A percentile compares a stretch with the other conserved stretches of the same genome.
phyloP scores from a whole-genome alignment of 2,113 vertebrate species.

The Gasterosteus aculeatus region DNA sequence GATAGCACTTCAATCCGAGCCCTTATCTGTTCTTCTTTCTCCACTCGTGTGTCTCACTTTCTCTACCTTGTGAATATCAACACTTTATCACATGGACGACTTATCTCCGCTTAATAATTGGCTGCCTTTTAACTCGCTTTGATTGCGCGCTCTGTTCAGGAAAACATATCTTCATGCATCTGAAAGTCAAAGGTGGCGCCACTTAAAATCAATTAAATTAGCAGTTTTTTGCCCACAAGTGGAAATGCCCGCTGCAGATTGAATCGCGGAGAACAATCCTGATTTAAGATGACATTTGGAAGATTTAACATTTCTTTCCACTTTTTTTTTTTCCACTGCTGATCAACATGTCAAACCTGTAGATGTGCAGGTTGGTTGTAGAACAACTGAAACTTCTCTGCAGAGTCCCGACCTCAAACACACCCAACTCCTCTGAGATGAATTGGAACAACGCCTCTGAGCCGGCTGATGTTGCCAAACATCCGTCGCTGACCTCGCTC shows the following conservation, averaged over 20 bases:
- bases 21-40: conserved; percentile 40
- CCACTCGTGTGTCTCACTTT: conserved; percentile 7
- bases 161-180: conserved; percentile 34
- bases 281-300: not conserved
- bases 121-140: conserved; percentile 34
- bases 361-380: not conserved
- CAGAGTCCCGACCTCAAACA: not conserved
- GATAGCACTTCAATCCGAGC: conserved; percentile 47
- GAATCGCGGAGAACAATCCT: not conserved
- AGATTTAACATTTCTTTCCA: no score
- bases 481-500: not conserved
- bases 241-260: not conserved
- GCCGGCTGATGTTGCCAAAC: not conserved
- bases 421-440: not conserved
- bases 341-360: not conserved
- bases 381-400: not conserved
- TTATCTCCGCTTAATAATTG: conserved; percentile 55
- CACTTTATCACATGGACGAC: conserved; percentile 48
- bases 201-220: conserved; percentile 42
- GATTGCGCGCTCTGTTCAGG: conserved; percentile 37
- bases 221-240: not conserved
- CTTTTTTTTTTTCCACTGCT: no score
- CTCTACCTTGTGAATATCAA: conserved; percentile 61
- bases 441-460: not conserved
- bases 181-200: conserved; percentile 24